Base-by-base conservation (phyloP, 1,140 invertebrate genomes). In the Drosophila leontia region DNA sequence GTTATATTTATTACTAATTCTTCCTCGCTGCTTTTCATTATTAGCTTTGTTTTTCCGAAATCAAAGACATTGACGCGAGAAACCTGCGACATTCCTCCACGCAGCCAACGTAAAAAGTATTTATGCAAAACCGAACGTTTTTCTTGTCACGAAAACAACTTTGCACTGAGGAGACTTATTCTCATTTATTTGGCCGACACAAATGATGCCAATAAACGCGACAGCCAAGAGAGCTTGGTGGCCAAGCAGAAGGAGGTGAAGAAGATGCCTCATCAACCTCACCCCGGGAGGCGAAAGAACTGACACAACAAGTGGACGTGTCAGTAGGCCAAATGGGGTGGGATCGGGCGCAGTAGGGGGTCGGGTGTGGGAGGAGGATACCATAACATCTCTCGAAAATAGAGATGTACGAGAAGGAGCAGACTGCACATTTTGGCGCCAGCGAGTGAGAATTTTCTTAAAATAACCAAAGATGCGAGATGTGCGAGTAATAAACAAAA, bases 141-240 rank as follows among this genome's bases (percentile, higher is more conserved):
- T 34, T 51, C 26, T 35, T 8, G 19, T 35, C 64, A 53, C 12
- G 1, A 56, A 56, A 72, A 72, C 67, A 72, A 42, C 29, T 72
- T 23, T 47, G 55, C 39, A 55, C 12, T 45, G 29, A 50, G 57
- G 29, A 50, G 57, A 39, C 62, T 45, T 70, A 59, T 69, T 78
- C 58, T 78, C 15, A 48, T 69, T 56, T 75, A 48, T 63, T 45
- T 61, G 37, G 67, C 71, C 76, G 58, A 80, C 80, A 84, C 80
- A 87, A 78, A 88, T 87, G 75, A 80, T 78, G 83, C 84, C 85
- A 87, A 87, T 88, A 88, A 87, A 70, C 64, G 57, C 45, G 70
- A 42, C 32, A 62, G 50, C 41, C 48, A 60, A 59, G 29, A 39
- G 55, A 59, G 44, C 37, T 48, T 11, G 34, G 32, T 11, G 23